Percentiles rank a stretch among this genome's conserved stretches.
Evolutionary conservation across 2,888 invertebrate genomes (phyloP).

Genomic region (Agrenia bidenticulata): DNA sequence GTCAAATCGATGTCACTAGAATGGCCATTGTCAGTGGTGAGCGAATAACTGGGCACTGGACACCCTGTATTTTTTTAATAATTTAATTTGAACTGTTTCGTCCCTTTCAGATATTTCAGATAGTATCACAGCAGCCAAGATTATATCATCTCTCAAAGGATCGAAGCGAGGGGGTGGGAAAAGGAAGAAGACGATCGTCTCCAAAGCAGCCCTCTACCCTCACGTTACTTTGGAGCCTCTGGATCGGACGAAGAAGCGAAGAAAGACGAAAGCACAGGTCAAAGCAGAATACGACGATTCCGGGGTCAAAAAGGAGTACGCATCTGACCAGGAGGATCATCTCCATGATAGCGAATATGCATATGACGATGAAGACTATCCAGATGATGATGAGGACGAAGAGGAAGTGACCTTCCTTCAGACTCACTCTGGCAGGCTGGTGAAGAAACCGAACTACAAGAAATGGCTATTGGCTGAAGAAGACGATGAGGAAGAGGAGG

Average conservation of each 20-base stretch:
- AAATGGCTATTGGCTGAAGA: slow-evolving; percentile 27
- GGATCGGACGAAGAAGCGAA: background rate
- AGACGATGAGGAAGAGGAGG: slow-evolving; percentile 17
- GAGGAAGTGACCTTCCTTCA: slow-evolving; percentile 11
- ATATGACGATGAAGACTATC: background rate
- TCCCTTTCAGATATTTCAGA: slow-evolving; percentile 1
- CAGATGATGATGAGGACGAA: background rate
- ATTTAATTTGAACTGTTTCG: background rate
- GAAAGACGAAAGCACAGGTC: background rate
- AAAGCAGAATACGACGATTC: background rate
- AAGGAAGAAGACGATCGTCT: background rate
- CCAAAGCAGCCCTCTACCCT: background rate
- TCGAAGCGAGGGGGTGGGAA: background rate
- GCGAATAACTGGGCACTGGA: background rate
- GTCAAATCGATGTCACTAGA: slow-evolving; percentile 1
- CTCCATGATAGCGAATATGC: background rate
- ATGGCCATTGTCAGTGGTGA: slow-evolving; percentile 3
- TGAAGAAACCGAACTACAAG: slow-evolving; percentile 32
- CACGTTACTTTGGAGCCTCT: background rate
- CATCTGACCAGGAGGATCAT: background rate
- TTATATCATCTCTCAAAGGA: background rate
- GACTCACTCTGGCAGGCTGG: slow-evolving; percentile 32
- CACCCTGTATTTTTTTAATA: background rate
- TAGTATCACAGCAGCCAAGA: background rate
- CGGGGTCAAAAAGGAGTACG: slow-evolving; percentile 3